phyloP scores from a whole-genome alignment of 2,888 invertebrate genomes.

The Metopia argyrocephala region DNA sequence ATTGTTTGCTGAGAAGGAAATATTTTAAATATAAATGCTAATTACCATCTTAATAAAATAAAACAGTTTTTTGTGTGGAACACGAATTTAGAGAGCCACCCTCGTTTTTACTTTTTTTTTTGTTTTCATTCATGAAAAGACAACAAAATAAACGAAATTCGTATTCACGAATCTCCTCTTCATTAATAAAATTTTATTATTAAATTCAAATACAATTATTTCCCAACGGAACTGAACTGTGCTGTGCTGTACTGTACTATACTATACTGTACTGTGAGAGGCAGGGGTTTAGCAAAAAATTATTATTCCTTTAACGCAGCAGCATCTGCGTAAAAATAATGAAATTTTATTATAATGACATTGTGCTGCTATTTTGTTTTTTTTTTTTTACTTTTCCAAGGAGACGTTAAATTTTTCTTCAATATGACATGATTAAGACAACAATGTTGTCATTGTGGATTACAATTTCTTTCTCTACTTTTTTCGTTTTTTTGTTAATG shows the following conservation, averaged over 20 bases:
- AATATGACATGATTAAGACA: neutral
- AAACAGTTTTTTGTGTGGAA: no score
- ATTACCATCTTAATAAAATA: no score
- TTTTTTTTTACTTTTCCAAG: no score
- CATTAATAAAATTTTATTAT: no score
- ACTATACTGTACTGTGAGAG: neutral
- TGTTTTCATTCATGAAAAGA: no score
- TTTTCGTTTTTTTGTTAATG: no score
- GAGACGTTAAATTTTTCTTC: neutral
- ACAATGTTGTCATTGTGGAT: neutral
- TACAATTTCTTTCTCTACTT: neutral
- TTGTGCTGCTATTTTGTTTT: neutral
- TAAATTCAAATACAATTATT: neutral
- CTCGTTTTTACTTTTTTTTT: no score
- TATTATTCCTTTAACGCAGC: constrained; percentile 38
- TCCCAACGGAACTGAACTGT: neutral
- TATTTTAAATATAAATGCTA: no score
- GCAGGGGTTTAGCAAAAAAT: neutral
- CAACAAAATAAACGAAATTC: neutral
- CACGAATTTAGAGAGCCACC: no score
- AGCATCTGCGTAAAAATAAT: constrained; percentile 26
- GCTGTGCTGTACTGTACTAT: neutral
- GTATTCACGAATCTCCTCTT: neutral
- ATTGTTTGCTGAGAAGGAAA: no score
- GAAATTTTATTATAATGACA: constrained; percentile 51